Conservation (phyloP, 2,113 vertebrate species). For the Aviceda subcristata region DNA sequence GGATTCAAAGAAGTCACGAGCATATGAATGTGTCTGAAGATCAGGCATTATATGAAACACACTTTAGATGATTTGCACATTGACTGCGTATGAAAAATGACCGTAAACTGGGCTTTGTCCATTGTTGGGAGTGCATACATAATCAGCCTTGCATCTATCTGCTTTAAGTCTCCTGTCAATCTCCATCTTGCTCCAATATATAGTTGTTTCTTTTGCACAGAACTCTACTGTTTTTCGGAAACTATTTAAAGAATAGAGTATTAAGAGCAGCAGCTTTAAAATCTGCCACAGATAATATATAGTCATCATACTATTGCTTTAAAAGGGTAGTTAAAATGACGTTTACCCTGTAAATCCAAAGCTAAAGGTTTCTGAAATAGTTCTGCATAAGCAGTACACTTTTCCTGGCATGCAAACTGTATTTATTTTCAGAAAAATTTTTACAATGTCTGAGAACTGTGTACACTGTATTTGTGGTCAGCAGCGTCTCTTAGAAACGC, state of each 20-base stretch:
- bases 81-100: neutral
- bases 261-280: neutral
- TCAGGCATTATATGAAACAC: neutral
- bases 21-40: neutral
- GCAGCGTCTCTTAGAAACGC: neutral
- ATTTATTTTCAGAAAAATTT: neutral
- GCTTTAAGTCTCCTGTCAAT: neutral
- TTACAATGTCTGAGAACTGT: neutral
- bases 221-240: neutral
- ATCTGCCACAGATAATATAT: neutral
- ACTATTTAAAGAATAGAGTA: neutral
- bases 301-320: neutral
- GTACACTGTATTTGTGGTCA: accelerated
- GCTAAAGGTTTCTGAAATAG: neutral
- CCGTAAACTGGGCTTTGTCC: neutral
- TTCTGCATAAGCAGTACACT: neutral
- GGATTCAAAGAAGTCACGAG: slow-evolving; percentile 2
- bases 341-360: neutral
- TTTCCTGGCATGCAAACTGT: neutral
- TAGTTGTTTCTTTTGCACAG: neutral
- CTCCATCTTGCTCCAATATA: neutral
- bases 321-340: neutral
- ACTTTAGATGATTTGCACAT: slow-evolving; percentile 10
- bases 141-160: neutral
- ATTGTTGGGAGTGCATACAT: neutral